phyloP scores from a whole-genome alignment of 2,113 vertebrate genomes.

The Romanogobio albipinnatus region DNA sequence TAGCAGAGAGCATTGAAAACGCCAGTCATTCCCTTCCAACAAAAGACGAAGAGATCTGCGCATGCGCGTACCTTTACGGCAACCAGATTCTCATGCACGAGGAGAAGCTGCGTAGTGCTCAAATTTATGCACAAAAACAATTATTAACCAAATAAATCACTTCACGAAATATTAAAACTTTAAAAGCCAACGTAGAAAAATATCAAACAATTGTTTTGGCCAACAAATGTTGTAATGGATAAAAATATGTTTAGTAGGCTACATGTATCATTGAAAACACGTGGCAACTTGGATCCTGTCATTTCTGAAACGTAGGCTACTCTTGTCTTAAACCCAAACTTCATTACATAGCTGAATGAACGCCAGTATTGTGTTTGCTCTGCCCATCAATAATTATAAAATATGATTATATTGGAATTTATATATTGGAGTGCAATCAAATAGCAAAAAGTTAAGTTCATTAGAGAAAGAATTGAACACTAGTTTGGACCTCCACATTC shows the following conservation, averaged over 20 bases:
- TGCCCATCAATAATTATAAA: background rate
- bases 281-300: background rate
- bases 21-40: constrained; percentile 65
- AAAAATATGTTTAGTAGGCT: background rate
- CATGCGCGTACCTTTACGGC: constrained; percentile 71
- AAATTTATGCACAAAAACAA: background rate
- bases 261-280: background rate
- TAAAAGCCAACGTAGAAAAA: background rate
- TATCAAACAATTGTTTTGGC: background rate
- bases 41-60: constrained; percentile 58
- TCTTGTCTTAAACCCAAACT: background rate
- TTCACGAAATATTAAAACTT: background rate
- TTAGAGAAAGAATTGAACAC: background rate
- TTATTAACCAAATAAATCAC: background rate
- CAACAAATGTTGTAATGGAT: background rate
- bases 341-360: background rate
- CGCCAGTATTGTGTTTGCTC: background rate
- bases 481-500: background rate
- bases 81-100: constrained; percentile 49
- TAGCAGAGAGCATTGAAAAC: constrained; percentile 50
- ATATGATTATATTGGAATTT: background rate
- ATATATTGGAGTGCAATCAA: background rate
- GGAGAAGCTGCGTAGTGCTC: constrained; percentile 17
- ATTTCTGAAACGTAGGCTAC: background rate
- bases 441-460: background rate